Evolutionary conservation across 2,113 vertebrate species (phyloP).

Genomic region (Coptodon bakossiorum): DNA sequence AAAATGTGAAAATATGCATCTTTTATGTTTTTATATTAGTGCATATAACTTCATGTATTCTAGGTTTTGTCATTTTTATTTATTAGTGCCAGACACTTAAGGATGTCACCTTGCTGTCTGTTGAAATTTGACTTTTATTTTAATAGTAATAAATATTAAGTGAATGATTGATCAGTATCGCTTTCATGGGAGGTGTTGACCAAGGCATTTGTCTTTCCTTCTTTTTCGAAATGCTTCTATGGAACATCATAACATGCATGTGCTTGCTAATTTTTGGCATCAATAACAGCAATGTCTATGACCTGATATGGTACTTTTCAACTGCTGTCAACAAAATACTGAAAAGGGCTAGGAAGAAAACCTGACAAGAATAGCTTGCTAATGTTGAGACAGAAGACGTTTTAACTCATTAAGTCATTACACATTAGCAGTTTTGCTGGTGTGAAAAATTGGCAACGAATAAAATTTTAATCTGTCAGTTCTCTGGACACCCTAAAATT

Average conservation of each 20-base stretch:
- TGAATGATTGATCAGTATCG: background rate
- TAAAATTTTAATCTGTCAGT: background rate
- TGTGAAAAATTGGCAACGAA: background rate
- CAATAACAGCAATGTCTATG: background rate
- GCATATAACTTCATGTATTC: background rate
- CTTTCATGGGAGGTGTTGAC: background rate
- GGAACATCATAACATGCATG: background rate
- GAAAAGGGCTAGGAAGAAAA: background rate
- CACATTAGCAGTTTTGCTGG: background rate
- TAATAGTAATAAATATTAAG: background rate
- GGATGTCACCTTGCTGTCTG: background rate
- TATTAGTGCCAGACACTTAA: background rate
- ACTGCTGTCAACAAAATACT: background rate
- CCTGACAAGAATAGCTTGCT: background rate
- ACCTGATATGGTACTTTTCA: background rate
- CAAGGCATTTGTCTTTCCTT: background rate
- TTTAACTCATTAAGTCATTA: background rate
- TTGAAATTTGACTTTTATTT: background rate
- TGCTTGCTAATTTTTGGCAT: background rate
- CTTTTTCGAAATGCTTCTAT: background rate
- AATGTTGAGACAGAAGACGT: background rate
- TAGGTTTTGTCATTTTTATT: background rate
- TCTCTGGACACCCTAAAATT: background rate
- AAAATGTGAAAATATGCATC: background rate
- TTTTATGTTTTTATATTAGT: background rate